Evolutionary conservation across 2,797 vertebrate species (phyloP), one percentile per base, ranked within the genome.

Genomic region (Thunnus albacares): DNA sequence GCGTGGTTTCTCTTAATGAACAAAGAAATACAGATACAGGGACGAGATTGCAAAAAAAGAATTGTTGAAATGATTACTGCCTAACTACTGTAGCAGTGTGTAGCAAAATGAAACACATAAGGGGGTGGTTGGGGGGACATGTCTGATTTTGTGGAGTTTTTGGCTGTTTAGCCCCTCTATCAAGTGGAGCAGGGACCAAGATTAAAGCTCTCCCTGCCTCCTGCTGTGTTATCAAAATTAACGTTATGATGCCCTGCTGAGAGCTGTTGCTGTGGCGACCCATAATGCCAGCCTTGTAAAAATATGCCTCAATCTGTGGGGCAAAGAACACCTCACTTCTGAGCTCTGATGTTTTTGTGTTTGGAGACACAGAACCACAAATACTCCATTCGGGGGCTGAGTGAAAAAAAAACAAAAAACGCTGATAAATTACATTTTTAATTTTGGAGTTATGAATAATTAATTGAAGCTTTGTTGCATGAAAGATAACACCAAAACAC

Each of bases 181-280:
- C 70, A 77, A 71, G 60, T 74, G 51, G 57, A 89, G 77, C 75
- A 38, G 64, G 72, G 76, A 81, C 79, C 78, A 57, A 91, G 89
- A 92, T 91, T 87, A 93, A 92, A 91, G 90, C 87, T 74, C 51
- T 72, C 55, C 57, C 57, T 66, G 68, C 67, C 85, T 77, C 90
- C 90, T 84, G 91, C 92, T 85, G 89, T 56, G 86, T 90, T 88
- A 90, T 92, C 90, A 92, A 88, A 93, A 90, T 87, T 64, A 92
- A 91, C 89, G 90, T 92, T 89, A 89, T 92, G 84, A 86, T 57
- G 52, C 84, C 89, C 87, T 17, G 86, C 86, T 85, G 90, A 83
- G 86, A 84, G 79, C 83, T 66, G 85, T 86, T 78, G 87, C 90
- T 57, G 83, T 69, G 81, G 86, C 57, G 64, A 89, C 89, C 77